Evolutionary conservation across 2,797 vertebrate species (phyloP).

Genomic region (Synanceia verrucosa): DNA sequence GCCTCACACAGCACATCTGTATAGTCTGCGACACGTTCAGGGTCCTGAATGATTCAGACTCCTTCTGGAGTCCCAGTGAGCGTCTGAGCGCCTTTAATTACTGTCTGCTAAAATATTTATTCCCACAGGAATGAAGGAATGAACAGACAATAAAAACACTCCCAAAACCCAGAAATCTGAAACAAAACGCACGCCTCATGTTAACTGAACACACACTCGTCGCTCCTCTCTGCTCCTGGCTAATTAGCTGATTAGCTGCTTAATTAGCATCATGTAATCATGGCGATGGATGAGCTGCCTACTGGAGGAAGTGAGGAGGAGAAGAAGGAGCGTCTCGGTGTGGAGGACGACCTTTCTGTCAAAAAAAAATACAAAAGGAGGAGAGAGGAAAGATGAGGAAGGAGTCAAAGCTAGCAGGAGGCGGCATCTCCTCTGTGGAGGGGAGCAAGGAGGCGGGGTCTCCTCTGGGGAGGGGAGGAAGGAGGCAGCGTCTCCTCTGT

Average conservation of each 20-base stretch:
- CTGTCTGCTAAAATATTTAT: not conserved
- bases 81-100: not conserved
- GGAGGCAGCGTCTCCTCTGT: no score
- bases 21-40: constrained; percentile 14
- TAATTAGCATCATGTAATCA: constrained; percentile 81
- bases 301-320: constrained; percentile 74
- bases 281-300: constrained; percentile 74
- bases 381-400: constrained; percentile 11
- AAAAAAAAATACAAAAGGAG: constrained; percentile 18
- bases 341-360: constrained; percentile 56
- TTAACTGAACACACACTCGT: constrained; percentile 26
- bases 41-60: constrained; percentile 44
- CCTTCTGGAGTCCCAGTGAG: constrained; percentile 11
- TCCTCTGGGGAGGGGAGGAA: not conserved
- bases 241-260: constrained; percentile 83
- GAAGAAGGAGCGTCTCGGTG: constrained; percentile 47
- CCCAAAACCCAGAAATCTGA: not conserved
- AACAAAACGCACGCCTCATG: constrained; percentile 18
- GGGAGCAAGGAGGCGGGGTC: not conserved
- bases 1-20: constrained; percentile 1
- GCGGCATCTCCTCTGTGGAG: no score
- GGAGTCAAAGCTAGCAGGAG: no score
- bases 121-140: not conserved
- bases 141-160: not conserved
- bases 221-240: constrained; percentile 64